Evolutionary conservation across 2,797 vertebrate genomes (phyloP), one percentile per base, ranked within the genome.

Genomic region (Neoniphon sammara): DNA sequence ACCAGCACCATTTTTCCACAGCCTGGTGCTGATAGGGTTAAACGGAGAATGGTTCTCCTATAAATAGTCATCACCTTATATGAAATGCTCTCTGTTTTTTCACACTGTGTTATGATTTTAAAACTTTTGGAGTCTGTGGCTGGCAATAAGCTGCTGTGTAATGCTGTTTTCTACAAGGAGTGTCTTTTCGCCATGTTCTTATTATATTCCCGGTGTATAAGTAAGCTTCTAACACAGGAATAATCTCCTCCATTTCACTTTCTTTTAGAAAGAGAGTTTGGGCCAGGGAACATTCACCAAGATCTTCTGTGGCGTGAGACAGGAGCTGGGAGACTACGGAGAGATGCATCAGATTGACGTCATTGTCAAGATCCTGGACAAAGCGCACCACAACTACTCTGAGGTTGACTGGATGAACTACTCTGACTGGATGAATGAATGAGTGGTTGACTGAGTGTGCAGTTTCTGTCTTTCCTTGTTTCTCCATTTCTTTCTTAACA

Each of bases 201-300:
- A 39, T 34, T 7, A 3, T 34, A 8, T 39, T 39, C 11, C 36
- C 36, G 11, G 11, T 9, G 8, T 39, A 2, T 5, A 15, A 52
- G n/a, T 1, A 5, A 0, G 23, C 67, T 70, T 39, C 20, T 15
- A 64, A 47, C 42, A 30, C n/a, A 6, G 50, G 14, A 42, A 44
- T 69, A 27, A 59, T 75, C 44, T 74, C 31, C 5, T 15, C 1
- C 74, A 36, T 80, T 30, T 5, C 14, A 21, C 15, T 73, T 17
- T 17, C 4, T 77, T 81, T 47, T 66, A 99, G 98, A 94, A 93
- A 44, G 96, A 97, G 82, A 96, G 96, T 84, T 92, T 99, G 85
- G 98, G 98, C 31, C 97, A 98, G 89, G 98, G 98, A 36, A 97
- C 97, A 0, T 98, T 99, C 85, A 99, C 97, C 14, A 98, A 98